These are phyloP conservation scores for Callithrix jacchus DNA, from an alignment of 2,113 vertebrate genomes.

Conservation along the genomic window DNA sequence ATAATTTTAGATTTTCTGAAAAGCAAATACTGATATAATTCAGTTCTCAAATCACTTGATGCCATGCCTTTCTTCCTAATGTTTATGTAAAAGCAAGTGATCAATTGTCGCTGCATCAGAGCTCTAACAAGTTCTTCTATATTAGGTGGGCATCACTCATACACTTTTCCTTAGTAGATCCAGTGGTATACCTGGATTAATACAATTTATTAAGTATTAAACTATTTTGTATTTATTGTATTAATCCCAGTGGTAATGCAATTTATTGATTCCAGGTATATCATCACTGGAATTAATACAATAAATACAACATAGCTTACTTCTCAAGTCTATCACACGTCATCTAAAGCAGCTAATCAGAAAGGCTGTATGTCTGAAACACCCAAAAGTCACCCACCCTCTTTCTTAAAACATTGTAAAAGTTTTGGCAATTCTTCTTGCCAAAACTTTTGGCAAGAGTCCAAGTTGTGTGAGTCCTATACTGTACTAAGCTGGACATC, in stretches of 20 bases:
- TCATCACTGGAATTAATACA: background rate
- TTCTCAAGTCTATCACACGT: background rate
- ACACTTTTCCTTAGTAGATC: too few species aligned
- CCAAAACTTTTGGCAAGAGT: background rate
- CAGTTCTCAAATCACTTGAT: too few species aligned
- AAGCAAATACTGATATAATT: too few species aligned
- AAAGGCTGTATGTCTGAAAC: background rate
- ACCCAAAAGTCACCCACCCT: background rate
- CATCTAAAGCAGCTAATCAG: slow-evolving; percentile 4
- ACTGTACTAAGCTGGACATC: background rate
- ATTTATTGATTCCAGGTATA: background rate
- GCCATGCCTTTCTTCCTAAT: too few species aligned
- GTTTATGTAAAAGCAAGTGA: too few species aligned
- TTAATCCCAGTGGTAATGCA: background rate
- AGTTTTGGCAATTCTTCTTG: background rate
- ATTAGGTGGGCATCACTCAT: too few species aligned
- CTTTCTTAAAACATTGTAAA: background rate
- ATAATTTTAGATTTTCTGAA: too few species aligned
- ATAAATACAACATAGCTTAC: background rate
- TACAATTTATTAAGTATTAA: background rate
- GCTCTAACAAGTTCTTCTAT: too few species aligned
- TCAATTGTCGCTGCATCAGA: too few species aligned
- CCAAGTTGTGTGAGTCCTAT: background rate
- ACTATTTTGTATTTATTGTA: background rate
- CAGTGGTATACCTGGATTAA: too few species aligned